Base-by-base conservation (phyloP, 2,888 invertebrate species). In the Capitulum mitella region DNA sequence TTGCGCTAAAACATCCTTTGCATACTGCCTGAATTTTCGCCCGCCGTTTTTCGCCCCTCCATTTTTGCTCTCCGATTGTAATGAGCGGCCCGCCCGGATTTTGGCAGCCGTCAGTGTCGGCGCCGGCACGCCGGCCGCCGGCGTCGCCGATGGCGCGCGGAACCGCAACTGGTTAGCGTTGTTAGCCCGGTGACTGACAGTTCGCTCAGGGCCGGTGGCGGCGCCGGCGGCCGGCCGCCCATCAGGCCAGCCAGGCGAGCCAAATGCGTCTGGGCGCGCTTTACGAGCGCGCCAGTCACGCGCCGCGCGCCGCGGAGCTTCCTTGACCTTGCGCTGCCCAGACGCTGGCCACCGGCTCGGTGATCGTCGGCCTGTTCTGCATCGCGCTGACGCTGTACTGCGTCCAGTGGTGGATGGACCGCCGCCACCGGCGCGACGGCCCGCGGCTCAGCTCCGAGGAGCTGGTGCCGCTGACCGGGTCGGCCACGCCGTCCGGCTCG, bases 381-480 rank as follows among this genome's bases (percentile, higher is more conserved):
- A 70, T 70, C 1, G 70, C 70, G 19, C 70, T 70, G 37, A 70
- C 37, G 10, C 70, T 70, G 0, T 70, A 37, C 70, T 70, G 70
- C 37, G 70, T 70, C 70, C 70, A 70, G 26, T 70, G 70, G 70
- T 70, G 70, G 70, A 40, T 70, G 70, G 70, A 70, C 70, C 70
- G 26, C 10, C 70, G 70, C 0, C 70, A 70, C 70, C 70, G 70
- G 8, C 19, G 29, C 14, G 22, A 22, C 70, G n/a, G 10, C 1
- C 10, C 70, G 19, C 64, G 64, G 5, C 19, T 34, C 10, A 5
- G 8, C 37, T 29, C 37, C 22, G 70, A 70, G 70, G 70, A 70
- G 37, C 37, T 37, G 26, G 29, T 26, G 37, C 70, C 70, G 1
- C 70, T 70, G 34, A 40, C 70, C 40, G 70, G 26, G 37, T 0